phyloP scores from a whole-genome alignment of 2,888 invertebrate species.

The Dastarcus helophoroides region DNA sequence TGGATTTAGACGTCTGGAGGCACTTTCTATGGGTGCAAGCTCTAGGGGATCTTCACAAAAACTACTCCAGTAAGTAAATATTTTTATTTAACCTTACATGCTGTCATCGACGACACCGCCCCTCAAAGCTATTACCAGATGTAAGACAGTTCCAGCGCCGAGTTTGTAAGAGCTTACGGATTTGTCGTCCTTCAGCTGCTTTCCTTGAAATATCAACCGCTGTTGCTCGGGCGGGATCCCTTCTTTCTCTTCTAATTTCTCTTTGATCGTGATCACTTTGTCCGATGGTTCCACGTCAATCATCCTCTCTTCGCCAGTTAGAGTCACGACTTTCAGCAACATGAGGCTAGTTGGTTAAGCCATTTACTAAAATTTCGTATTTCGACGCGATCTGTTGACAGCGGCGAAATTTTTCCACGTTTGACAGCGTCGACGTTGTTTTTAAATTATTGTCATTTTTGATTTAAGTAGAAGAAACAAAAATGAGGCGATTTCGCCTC shows the following conservation, averaged over 20 bases:
- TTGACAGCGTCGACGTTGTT: too few species aligned
- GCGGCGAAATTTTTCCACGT: too few species aligned
- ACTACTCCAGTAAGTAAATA: slow-evolving; percentile 48
- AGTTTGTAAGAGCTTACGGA: slow-evolving; percentile 31
- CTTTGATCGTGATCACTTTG: slow-evolving; percentile 29
- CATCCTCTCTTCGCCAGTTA: slow-evolving; percentile 32
- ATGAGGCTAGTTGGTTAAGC: too few species aligned
- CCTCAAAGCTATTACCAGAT: slow-evolving; percentile 33
- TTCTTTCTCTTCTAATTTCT: slow-evolving; percentile 33
- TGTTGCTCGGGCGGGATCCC: slow-evolving; percentile 34
- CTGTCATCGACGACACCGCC: slow-evolving; percentile 26
- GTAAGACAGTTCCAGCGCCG: slow-evolving; percentile 30
- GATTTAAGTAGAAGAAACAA: too few species aligned
- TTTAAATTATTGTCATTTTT: too few species aligned
- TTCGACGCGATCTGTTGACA: too few species aligned
- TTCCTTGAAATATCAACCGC: slow-evolving; percentile 31
- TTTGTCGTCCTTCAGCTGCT: slow-evolving; percentile 32
- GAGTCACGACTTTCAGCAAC: slow-evolving; percentile 32
- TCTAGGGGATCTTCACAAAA: slow-evolving; percentile 59
- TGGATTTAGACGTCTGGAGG: slow-evolving; percentile 66
- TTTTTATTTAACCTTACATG: not conserved
- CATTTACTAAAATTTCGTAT: too few species aligned
- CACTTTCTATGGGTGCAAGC: slow-evolving; percentile 66
- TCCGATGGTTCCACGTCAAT: slow-evolving; percentile 32
- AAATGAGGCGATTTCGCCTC: too few species aligned